Conservation (phyloP, 2,113 vertebrate species). For the Canis aureus region DNA sequence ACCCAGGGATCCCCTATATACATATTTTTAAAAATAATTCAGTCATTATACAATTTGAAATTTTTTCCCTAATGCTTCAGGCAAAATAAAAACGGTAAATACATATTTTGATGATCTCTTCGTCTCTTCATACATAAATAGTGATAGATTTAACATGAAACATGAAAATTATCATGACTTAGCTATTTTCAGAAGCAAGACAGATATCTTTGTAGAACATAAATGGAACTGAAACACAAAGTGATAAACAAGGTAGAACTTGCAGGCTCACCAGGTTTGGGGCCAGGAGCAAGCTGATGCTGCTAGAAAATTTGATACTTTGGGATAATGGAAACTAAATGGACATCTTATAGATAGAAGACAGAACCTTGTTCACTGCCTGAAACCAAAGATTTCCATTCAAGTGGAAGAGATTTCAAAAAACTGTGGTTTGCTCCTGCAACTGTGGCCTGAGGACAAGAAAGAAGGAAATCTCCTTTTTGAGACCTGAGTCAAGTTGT, state of each 20-base stretch:
- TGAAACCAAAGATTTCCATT: neutral
- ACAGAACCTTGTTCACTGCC: neutral
- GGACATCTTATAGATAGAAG: neutral
- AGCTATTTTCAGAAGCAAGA: neutral
- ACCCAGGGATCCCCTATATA: too few relatives aligned
- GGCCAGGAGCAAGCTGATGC: neutral
- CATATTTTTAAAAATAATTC: neutral
- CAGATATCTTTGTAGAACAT: neutral
- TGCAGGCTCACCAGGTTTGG: neutral
- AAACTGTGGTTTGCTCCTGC: neutral
- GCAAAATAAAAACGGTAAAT: neutral
- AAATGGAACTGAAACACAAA: neutral
- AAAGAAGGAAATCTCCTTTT: neutral
- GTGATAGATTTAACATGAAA: neutral
- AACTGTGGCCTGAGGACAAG: neutral
- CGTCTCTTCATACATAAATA: neutral
- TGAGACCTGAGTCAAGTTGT: neutral
- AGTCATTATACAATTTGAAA: neutral
- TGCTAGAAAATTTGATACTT: neutral
- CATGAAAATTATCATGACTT: neutral
- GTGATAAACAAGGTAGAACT: neutral
- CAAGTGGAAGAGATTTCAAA: neutral
- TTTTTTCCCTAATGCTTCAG: neutral
- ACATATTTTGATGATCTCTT: neutral
- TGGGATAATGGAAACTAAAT: neutral